These are phyloP conservation scores for Scytalopus superciliaris DNA, from an alignment of 2,113 vertebrate genomes.

Conservation along the genomic window DNA sequence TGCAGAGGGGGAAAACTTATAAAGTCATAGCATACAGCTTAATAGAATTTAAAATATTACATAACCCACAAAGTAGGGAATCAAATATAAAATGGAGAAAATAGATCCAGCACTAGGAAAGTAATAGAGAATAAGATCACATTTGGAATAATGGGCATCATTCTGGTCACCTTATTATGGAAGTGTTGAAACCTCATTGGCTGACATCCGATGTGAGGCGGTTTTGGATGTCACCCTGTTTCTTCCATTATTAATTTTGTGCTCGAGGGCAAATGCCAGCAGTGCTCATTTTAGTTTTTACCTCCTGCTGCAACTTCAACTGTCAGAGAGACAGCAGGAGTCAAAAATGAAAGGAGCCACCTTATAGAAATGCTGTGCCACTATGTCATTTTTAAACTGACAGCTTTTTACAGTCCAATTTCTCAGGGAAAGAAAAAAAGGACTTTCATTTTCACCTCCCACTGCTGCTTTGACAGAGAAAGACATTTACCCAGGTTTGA, in stretches of 20 bases:
- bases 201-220: slow-evolving; percentile 58
- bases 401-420: slow-evolving; percentile 76
- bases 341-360: slow-evolving; percentile 75
- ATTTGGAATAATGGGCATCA: slow-evolving; percentile 63
- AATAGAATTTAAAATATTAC: slow-evolving; percentile 41
- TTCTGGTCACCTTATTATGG: slow-evolving; percentile 66
- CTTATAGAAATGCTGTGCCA: slow-evolving; percentile 76
- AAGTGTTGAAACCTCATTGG: slow-evolving; percentile 56
- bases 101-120: slow-evolving; percentile 30
- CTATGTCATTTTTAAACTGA: slow-evolving; percentile 80
- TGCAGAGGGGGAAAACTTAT: background rate
- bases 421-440: slow-evolving; percentile 71
- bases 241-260: slow-evolving; percentile 80
- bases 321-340: slow-evolving; percentile 78
- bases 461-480: slow-evolving; percentile 75
- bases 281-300: slow-evolving; percentile 74
- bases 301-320: slow-evolving; percentile 80
- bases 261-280: slow-evolving; percentile 77
- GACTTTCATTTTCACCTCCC: slow-evolving; percentile 75
- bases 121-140: slow-evolving; percentile 45
- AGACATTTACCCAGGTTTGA: slow-evolving; percentile 71
- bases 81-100: slow-evolving; percentile 36
- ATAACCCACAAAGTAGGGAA: background rate
- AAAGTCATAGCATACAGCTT: background rate
- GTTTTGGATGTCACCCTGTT: slow-evolving; percentile 67